A percentile compares a stretch with the other conserved stretches of the same genome.
Conservation (phyloP, 2,797 vertebrate genomes). For the Lepilemur ruficaudatus region DNA sequence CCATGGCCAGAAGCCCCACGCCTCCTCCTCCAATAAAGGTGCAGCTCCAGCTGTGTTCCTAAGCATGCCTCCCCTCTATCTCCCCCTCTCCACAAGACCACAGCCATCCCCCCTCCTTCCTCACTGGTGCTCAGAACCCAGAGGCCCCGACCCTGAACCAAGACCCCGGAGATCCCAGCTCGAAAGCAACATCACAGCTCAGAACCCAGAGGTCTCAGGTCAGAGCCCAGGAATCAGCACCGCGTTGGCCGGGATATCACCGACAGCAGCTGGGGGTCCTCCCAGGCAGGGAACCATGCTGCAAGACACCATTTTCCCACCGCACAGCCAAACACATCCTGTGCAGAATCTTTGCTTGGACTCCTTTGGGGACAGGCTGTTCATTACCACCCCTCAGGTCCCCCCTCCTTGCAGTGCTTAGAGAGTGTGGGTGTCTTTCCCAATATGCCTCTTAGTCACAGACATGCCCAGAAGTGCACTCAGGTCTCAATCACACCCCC, state of each 20-base stretch:
- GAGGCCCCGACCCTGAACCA: slow-evolving; percentile 44
- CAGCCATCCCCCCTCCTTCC: background rate
- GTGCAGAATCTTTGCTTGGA: background rate
- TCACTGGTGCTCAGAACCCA: slow-evolving; percentile 17
- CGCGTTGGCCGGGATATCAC: background rate
- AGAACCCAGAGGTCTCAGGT: slow-evolving; percentile 53
- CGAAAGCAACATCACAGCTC: background rate
- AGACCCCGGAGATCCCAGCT: slow-evolving; percentile 50
- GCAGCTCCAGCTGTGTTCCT: background rate
- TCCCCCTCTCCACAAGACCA: background rate
- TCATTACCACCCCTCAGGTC: background rate
- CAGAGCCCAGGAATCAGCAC: slow-evolving; percentile 40
- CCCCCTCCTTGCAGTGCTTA: background rate
- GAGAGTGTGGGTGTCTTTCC: background rate
- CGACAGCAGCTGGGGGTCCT: background rate
- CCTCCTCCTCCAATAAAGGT: slow-evolving; percentile 20
- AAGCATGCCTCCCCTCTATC: rapidly evolving
- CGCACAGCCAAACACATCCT: background rate
- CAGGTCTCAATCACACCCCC: background rate
- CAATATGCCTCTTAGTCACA: background rate
- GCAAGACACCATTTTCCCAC: background rate
- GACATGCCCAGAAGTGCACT: background rate
- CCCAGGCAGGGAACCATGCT: background rate
- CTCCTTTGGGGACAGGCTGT: background rate
- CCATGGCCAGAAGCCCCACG: background rate